Conservation (phyloP, 2,888 invertebrate genomes). For the Hartigia nigra region DNA sequence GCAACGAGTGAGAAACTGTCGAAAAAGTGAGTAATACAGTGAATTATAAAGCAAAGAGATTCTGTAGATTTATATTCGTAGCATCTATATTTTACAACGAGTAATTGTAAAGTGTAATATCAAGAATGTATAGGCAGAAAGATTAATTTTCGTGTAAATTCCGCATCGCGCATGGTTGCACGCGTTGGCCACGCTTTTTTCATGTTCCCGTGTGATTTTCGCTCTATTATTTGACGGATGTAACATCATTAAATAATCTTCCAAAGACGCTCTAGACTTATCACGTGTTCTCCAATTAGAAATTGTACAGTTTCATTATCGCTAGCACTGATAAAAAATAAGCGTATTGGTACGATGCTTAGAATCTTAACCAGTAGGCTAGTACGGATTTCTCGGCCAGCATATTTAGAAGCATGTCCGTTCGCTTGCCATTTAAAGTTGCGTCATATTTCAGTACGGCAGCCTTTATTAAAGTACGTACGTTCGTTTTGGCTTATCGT, state of each 20-base stretch:
- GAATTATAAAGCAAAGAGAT: not conserved
- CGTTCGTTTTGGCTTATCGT: constrained; percentile 37
- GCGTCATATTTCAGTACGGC: constrained; percentile 45
- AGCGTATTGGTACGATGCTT: constrained; percentile 34
- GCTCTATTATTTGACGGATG: not conserved
- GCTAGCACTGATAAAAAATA: not conserved
- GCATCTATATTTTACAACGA: not conserved
- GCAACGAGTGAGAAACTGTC: constrained; percentile 71
- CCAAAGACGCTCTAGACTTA: not conserved
- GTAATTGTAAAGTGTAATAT: not conserved
- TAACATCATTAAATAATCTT: not conserved
- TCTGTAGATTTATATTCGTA: not conserved
- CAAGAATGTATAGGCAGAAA: not conserved
- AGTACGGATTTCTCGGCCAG: constrained; percentile 26
- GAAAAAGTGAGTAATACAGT: constrained; percentile 73
- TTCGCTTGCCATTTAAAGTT: constrained; percentile 31
- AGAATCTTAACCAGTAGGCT: constrained; percentile 41
- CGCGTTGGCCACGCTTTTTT: not conserved
- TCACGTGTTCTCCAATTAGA: not conserved
- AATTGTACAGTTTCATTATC: not conserved
- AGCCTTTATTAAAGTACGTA: constrained; percentile 53
- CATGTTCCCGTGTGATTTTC: not conserved
- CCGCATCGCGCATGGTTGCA: not conserved
- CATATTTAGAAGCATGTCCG: constrained; percentile 21
- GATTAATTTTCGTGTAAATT: not conserved